Conservation (phyloP, 64 coral and sea anemone genomes). For the Orbicella faveolata region DNA sequence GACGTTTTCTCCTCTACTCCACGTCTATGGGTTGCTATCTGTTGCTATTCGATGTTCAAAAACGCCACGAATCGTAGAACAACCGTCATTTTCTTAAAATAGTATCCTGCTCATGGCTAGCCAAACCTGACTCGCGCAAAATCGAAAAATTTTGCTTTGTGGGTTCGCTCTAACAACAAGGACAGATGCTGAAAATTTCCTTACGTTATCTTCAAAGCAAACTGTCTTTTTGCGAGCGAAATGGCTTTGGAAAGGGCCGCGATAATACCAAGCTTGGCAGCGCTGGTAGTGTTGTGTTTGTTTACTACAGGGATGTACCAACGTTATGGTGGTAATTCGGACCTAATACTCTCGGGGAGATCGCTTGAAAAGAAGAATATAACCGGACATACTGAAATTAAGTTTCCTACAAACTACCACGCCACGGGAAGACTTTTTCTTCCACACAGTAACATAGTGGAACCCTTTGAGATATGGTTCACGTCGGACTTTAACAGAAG, state of each 20-base stretch:
- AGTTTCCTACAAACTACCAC: slow-evolving; percentile 74
- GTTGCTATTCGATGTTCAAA: background rate
- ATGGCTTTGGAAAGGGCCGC: background rate
- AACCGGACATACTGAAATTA: background rate
- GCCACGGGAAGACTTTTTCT: slow-evolving; percentile 81
- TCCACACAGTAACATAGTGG: slow-evolving; percentile 86
- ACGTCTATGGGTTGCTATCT: background rate
- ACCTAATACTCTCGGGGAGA: background rate
- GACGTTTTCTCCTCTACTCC: background rate
- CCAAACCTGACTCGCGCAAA: background rate
- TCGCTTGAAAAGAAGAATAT: background rate
- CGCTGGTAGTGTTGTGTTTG: background rate
- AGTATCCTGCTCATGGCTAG: slow-evolving; percentile 10
- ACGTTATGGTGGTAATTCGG: background rate
- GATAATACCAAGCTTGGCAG: background rate
- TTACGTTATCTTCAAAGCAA: background rate
- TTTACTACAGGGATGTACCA: background rate
- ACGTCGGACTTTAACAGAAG: slow-evolving; percentile 75
- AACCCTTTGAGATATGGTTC: slow-evolving; percentile 96
- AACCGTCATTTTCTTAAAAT: slow-evolving; percentile 27
- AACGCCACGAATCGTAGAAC: background rate
- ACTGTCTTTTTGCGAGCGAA: background rate
- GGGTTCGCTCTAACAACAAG: background rate
- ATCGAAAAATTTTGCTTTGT: background rate
- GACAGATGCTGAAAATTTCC: background rate